Evolutionary conservation across 1,140 invertebrate species (phyloP), one percentile per base, ranked within the genome.

Genomic region (Brachystomella parvula): DNA sequence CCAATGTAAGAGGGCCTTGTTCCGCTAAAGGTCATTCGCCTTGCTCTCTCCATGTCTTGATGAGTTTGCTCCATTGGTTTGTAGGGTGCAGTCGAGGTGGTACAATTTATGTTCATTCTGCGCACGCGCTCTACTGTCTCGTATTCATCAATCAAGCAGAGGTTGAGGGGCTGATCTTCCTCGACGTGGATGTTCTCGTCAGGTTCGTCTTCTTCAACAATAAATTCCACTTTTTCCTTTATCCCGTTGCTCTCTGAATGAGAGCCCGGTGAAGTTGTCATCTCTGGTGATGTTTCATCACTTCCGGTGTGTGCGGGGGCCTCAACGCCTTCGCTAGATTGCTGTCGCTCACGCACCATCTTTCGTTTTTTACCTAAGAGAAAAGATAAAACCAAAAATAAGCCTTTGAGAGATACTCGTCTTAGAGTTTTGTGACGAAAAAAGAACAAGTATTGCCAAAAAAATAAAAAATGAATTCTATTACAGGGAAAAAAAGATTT

Each of bases 341-440:
- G 35, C 24, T 65, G 56, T 61, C 64, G 21, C 21, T 65, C 64
- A 6, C 57, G 64, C 24, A 60, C 39, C 56, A 65, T 65, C 33
- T 30, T 65, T 17, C 64, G 26, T 31, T 65, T 65, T 32, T 65
- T 65, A 24, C 64, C 64, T 65, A 24, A 2, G 33, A 24, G 24
- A 12, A 2, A 2, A 35, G 21, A 53, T 39, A 28, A 32, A n/a
- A 32, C 31, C 49, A 29, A 1, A 1, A 6, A 47, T 35, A 47
- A 21, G 29, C 17, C 17, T 15, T 28, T 15, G 17, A 3, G 15
- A 15, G 2, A 21, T 21, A 2, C 30, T 6, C 9, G 12, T 26
- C 6, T 59, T 15, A 3, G 30, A 29, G 19, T 19, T 39, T 19
- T 39, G n/a, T n/a, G n/a, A n/a, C 19, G 35, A 39, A 39, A 39